A percentile compares a stretch with the other conserved stretches of the same genome.
Evolutionary conservation across 2,888 invertebrate genomes (phyloP).

Genomic region (Auanema sp.): DNA sequence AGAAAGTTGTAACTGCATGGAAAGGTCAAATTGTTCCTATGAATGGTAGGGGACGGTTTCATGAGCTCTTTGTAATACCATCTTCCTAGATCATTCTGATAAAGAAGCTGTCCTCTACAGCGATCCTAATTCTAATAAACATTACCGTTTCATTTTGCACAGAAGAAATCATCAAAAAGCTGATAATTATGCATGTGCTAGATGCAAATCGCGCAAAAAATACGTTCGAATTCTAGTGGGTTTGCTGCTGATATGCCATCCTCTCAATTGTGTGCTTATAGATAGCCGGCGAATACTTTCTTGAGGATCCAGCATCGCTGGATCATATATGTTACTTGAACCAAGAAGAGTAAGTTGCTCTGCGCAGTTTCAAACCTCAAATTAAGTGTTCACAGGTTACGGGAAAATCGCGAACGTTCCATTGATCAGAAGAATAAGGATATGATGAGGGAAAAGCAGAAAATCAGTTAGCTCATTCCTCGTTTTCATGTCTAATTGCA

Average conservation of each 20-base stretch:
- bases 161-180: constrained; percentile 21
- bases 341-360: background rate
- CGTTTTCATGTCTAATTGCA: too few species aligned
- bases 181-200: constrained; percentile 22
- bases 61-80: background rate
- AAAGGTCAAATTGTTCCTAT: constrained; percentile 22
- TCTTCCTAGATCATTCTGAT: constrained; percentile 20
- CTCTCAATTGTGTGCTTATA: constrained; percentile 5
- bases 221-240: constrained; percentile 19
- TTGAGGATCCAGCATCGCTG: constrained; percentile 17
- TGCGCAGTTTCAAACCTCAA: background rate
- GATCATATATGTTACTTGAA: constrained; percentile 21
- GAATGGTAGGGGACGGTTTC: constrained; percentile 12
- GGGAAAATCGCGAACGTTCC: constrained; percentile 10
- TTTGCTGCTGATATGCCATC: background rate
- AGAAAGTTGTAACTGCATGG: constrained; percentile 11
- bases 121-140: constrained; percentile 1
- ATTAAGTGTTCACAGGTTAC: constrained; percentile 1
- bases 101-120: constrained; percentile 18
- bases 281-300: constrained; percentile 20
- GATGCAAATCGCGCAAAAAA: constrained; percentile 21
- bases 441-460: constrained; percentile 15
- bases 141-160: constrained; percentile 20
- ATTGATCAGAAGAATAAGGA: constrained; percentile 9
- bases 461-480: constrained; percentile 6